Base-by-base conservation (phyloP, 2,888 invertebrate species). In the Cosmorhoe ocellata region DNA sequence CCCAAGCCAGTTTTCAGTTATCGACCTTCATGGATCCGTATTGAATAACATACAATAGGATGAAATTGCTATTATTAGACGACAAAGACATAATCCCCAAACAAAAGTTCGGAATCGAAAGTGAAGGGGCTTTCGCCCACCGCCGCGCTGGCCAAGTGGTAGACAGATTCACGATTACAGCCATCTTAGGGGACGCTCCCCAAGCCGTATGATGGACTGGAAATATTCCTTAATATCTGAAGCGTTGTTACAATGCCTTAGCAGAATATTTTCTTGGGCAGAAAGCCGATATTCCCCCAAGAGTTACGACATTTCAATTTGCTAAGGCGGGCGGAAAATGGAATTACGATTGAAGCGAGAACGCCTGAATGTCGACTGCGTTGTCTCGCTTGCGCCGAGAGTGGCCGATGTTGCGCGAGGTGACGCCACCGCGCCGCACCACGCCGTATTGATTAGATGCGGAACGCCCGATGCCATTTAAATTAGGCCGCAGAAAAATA, bases 221-320 rank as follows among this genome's bases (percentile, higher is more conserved):
- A 84, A 86, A 87, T 86, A 87, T 86, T 81, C 82, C 81, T 81
- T 85, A 86, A 87, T 86, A 87, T 83, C 84, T 78, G 72, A 72
- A 82, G 79, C 83, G 77, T 79, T 80, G 81, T 85, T 83, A 88
- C 87, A 88, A 88, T 86, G 85, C 82, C 84, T 82, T 84, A 81
- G 81, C 69, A 77, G 87, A 88, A 86, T 86, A 89, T 89, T 89
- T 90, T 87, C 89, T 89, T 84, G 81, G 80, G 82, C 83, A 85
- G 86, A 90, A 90, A 90, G 88, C 87, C 89, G 90, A 90, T 88
- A 90, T 90, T 89, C 90, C 90, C 90, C 84, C 78, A 89, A 90
- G 91, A 90, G 88, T 90, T 90, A 90, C 90, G 90, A 90, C 90
- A 90, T 91, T 91, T 91, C 91, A 91, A 91, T 91, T 91, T 90